A percentile compares a stretch with the other conserved stretches of the same genome.
These are phyloP conservation scores for Platycnemis pennipes DNA, from an alignment of 2,888 invertebrate species.

Conservation along the genomic window DNA sequence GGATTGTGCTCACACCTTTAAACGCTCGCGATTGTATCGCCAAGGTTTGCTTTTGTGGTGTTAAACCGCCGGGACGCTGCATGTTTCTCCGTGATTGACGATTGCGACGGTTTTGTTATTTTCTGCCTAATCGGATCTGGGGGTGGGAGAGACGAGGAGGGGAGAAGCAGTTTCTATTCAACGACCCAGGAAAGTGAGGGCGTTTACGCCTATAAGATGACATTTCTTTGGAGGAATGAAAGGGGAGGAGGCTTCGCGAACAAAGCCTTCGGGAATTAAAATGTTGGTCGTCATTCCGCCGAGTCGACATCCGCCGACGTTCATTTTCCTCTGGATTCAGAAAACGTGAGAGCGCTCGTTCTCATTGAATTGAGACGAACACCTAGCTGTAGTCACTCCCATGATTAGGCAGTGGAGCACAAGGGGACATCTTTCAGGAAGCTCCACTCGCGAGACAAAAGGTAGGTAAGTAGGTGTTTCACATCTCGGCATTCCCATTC, in stretches of 20 bases:
- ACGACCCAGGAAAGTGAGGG: not conserved
- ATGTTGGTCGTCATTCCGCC: not conserved
- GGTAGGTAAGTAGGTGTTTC: not conserved
- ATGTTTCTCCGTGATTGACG: not conserved
- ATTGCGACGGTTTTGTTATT: not conserved
- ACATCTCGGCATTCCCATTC: not conserved
- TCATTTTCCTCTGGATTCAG: not conserved
- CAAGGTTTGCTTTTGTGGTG: not conserved
- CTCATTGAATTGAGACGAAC: not conserved
- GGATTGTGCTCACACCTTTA: conserved; percentile 5
- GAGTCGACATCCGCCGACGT: not conserved
- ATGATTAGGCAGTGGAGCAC: not conserved
- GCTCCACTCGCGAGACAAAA: not conserved
- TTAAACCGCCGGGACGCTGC: not conserved
- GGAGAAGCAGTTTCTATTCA: not conserved
- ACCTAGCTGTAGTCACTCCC: not conserved
- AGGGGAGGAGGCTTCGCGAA: not conserved
- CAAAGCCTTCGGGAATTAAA: not conserved
- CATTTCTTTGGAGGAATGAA: not conserved
- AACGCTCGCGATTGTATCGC: not conserved
- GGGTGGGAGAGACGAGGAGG: too few species aligned
- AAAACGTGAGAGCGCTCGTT: not conserved
- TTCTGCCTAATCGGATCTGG: not conserved
- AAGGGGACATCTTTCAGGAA: not conserved
- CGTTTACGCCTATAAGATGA: not conserved